Conservation (phyloP, 2,888 invertebrate species). For the Drosophila neonasuta region DNA sequence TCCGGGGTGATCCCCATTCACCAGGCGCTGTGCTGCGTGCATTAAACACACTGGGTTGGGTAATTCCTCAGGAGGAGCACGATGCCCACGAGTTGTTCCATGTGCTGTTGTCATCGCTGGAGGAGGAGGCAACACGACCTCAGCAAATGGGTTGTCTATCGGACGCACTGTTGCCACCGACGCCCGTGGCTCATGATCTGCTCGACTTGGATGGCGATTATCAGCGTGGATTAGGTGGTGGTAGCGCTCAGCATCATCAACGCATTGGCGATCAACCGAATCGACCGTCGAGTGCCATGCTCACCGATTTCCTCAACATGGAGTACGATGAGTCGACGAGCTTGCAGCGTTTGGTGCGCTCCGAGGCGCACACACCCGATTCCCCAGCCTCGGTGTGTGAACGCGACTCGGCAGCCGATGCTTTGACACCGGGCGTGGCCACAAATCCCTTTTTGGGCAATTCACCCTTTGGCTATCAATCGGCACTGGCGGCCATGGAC, state of each 20-base stretch:
- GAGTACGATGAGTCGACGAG: conserved; percentile 82
- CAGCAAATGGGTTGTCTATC: conserved; percentile 86
- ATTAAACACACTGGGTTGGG: conserved; percentile 90
- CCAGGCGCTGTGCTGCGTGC: conserved; percentile 89
- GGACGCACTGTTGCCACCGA: conserved; percentile 84
- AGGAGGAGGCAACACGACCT: conserved; percentile 88
- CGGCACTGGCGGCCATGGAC: conserved; percentile 40
- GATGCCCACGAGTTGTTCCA: conserved; percentile 97
- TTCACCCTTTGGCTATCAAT: conserved; percentile 53
- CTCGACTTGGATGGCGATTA: conserved; percentile 21
- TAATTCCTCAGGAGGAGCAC: conserved; percentile 95
- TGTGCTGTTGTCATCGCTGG: conserved; percentile 93
- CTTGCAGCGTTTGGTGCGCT: conserved; percentile 80
- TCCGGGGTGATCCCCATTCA: conserved; percentile 84
- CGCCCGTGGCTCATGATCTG: neutral
- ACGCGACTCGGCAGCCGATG: conserved; percentile 70
- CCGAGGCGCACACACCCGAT: conserved; percentile 82
- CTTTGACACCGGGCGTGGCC: conserved; percentile 45
- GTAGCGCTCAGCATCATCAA: conserved; percentile 20
- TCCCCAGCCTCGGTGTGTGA: conserved; percentile 82
- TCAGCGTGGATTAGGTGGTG: conserved; percentile 9
- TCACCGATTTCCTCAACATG: conserved; percentile 81
- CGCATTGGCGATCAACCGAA: conserved; percentile 72
- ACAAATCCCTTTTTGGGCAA: conserved; percentile 32
- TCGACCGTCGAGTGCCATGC: conserved; percentile 84